These are phyloP conservation scores for Idaea aversata DNA, from an alignment of 2,888 invertebrate species.

Conservation along the genomic window DNA sequence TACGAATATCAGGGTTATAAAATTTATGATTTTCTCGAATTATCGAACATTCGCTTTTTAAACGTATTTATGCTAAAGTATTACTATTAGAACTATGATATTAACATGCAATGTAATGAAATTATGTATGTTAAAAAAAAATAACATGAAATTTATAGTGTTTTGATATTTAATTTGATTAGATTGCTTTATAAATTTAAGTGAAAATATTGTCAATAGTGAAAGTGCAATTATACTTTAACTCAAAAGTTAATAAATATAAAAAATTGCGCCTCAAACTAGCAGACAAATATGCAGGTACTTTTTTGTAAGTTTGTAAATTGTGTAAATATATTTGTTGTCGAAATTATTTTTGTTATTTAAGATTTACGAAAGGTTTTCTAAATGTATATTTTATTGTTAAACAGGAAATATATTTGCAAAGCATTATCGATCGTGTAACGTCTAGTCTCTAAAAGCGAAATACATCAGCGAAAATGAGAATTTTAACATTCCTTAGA, in stretches of 20 bases:
- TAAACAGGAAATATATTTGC: not conserved
- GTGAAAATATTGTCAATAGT: not conserved
- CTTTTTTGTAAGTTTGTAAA: not conserved
- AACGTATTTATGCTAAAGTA: not conserved
- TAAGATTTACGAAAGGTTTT: not conserved
- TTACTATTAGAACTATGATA: not conserved
- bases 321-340: not conserved
- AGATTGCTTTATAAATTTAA: not conserved
- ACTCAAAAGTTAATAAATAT: not conserved
- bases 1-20: not conserved
- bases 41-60: not conserved
- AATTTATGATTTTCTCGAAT: not conserved
- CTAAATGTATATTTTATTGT: not conserved
- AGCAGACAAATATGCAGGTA: too few species aligned
- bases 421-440: not conserved
- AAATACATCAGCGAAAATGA: conserved; percentile 8
- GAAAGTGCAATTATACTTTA: not conserved
- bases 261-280: not conserved
- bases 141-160: not conserved
- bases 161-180: not conserved
- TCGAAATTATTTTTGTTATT: not conserved
- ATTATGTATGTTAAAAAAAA: not conserved
- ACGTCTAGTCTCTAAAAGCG: not conserved
- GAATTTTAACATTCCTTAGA: conserved; percentile 17
- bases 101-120: not conserved